Evolutionary conservation across 2,888 invertebrate genomes (phyloP), one percentile per base, ranked within the genome.

Genomic region (Drosophila dives): DNA sequence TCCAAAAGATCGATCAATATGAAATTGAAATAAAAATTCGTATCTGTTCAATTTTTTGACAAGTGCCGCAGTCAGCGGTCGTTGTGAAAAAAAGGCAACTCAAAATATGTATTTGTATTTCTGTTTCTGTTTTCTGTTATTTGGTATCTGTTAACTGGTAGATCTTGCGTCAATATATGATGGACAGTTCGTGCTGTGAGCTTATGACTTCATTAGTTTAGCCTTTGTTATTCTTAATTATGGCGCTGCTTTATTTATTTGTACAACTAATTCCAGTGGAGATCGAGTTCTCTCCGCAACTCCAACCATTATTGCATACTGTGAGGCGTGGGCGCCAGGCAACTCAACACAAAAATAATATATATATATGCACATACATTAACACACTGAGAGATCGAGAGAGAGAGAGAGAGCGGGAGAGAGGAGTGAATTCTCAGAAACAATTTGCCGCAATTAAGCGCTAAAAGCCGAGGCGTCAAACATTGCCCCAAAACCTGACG

Each of bases 1-100:
- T 59, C 72, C 67, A 84, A 45, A 33, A 91, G 91, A 91, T 91
- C 91, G 91, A 92, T 91, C 91, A 91, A 91, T 79, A 89, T 90
- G 86, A 90, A 91, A 92, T 91, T 91, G 91, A 91, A 91, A 91
- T 90, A 75, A 86, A 75, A 90, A 75, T 86, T 88, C 81, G 77
- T 81, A 84, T 82, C 81, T 84, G 76, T 81, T 80, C 83, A 86
- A 84, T 89, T 89, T 91, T 91, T 87, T 92, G 92, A 91, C 92
- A 92, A 91, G 92, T 92, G 92, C 88, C 86, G 82, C 90, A 83
- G 77, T 48, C 83, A 91, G 89, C 80, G 90, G 90, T 89, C 81
- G 77, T 40, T 49, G 61, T 55, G 40, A 20, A 42, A 45, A 26
- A 60, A 33, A 62, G 55, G 33, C 32, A 65, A 32, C 51, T 66